phyloP scores from a whole-genome alignment of 2,113 vertebrate genomes.

The Entelurus aequoreus region DNA sequence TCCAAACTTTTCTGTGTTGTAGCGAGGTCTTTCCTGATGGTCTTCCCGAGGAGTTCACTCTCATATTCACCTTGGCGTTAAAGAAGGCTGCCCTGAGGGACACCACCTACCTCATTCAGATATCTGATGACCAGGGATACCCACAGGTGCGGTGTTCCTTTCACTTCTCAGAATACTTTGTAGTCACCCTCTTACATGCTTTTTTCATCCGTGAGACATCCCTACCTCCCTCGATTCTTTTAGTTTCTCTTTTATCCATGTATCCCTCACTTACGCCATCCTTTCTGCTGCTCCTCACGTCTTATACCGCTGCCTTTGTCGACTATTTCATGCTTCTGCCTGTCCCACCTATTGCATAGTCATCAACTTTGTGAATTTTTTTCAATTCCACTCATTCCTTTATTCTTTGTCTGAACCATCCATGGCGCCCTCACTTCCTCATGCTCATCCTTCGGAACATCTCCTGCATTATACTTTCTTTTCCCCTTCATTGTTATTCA shows the following conservation, averaged over 20 bases:
- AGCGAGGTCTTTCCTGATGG: constrained; percentile 87
- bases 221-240: background rate
- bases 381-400: constrained; percentile 44
- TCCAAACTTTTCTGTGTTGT: constrained; percentile 23
- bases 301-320: constrained; percentile 31
- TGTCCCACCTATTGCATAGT: constrained; percentile 37
- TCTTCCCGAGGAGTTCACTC: constrained; percentile 81
- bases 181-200: background rate
- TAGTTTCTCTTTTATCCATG: background rate
- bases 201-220: background rate
- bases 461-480: constrained; percentile 27
- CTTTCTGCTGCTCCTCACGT: constrained; percentile 20
- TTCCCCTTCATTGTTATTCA: constrained; percentile 57
- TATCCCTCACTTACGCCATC: background rate
- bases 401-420: constrained; percentile 24
- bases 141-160: constrained; percentile 77
- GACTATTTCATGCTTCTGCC: constrained; percentile 11
- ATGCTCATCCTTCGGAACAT: constrained; percentile 26
- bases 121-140: constrained; percentile 83
- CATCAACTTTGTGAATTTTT: constrained; percentile 46
- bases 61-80: constrained; percentile 85
- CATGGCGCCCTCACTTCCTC: constrained; percentile 8
- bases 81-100: constrained; percentile 83
- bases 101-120: constrained; percentile 88
- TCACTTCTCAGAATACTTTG: background rate